phyloP scores from a whole-genome alignment of 2,888 invertebrate species.

The Stenotaenia linearis region DNA sequence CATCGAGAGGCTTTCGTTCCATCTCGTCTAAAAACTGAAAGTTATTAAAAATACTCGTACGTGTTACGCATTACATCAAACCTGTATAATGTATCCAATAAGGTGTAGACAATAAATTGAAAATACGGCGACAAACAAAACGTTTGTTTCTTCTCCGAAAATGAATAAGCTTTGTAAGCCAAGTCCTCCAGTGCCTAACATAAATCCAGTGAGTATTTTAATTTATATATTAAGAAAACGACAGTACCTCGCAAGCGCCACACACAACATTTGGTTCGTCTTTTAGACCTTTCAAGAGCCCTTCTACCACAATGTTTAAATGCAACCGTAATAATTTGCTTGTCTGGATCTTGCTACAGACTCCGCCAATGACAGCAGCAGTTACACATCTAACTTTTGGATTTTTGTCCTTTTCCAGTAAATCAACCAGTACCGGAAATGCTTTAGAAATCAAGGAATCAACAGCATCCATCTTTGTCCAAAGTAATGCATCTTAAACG shows the following conservation, averaged over 20 bases:
- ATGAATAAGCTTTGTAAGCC: neutral
- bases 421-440: neutral
- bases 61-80: neutral
- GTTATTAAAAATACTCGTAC: neutral
- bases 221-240: too few relatives aligned
- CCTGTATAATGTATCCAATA: neutral
- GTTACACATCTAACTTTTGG: neutral
- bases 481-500: neutral
- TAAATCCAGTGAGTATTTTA: neutral
- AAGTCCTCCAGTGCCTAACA: neutral
- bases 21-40: neutral
- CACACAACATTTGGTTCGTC: neutral
- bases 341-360: neutral
- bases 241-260: neutral
- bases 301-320: neutral
- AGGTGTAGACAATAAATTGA: neutral
- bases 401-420: neutral
- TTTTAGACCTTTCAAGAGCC: neutral
- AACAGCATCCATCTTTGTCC: neutral
- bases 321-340: neutral
- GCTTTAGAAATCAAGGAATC: neutral
- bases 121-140: neutral
- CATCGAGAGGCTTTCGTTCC: neutral
- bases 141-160: neutral
- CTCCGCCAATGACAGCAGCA: neutral